These are phyloP conservation scores for Hedya salicella DNA, from an alignment of 2,888 invertebrate species.

Conservation along the genomic window DNA sequence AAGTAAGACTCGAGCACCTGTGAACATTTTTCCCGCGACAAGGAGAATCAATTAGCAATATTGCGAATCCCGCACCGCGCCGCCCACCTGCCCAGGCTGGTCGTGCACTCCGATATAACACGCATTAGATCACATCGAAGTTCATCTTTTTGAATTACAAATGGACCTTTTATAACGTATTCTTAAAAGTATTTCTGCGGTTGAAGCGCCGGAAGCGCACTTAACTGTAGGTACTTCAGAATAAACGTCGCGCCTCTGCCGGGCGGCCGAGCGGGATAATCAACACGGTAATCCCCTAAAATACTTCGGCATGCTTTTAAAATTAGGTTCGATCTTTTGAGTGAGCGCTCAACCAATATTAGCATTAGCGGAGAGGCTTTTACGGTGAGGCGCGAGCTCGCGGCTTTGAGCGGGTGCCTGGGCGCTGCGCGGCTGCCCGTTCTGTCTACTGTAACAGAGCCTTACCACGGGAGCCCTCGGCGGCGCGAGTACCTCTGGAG, in stretches of 20 bases:
- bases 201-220: slow-evolving; percentile 1
- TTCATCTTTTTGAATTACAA: not conserved
- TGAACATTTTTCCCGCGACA: slow-evolving; percentile 2
- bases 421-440: not conserved
- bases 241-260: slow-evolving; percentile 1
- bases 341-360: slow-evolving; percentile 32
- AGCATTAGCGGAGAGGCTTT: slow-evolving; percentile 24
- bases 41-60: slow-evolving; percentile 21
- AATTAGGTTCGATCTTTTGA: slow-evolving; percentile 31
- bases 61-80: not conserved
- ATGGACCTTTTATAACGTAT: too few relatives aligned
- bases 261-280: slow-evolving; percentile 1
- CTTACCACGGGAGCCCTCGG: not conserved
- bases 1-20: slow-evolving; percentile 1
- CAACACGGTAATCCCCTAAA: slow-evolving; percentile 25
- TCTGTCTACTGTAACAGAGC: not conserved
- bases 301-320: slow-evolving; percentile 6
- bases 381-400: not conserved
- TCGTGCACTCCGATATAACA: not conserved
- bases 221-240: slow-evolving; percentile 4
- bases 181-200: slow-evolving; percentile 10
- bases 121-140: not conserved
- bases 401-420: not conserved
- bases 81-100: too few relatives aligned
- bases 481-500: not conserved